Evolutionary conservation across 2,113 vertebrate genomes (phyloP).

Genomic region (Nesogale talazaci): DNA sequence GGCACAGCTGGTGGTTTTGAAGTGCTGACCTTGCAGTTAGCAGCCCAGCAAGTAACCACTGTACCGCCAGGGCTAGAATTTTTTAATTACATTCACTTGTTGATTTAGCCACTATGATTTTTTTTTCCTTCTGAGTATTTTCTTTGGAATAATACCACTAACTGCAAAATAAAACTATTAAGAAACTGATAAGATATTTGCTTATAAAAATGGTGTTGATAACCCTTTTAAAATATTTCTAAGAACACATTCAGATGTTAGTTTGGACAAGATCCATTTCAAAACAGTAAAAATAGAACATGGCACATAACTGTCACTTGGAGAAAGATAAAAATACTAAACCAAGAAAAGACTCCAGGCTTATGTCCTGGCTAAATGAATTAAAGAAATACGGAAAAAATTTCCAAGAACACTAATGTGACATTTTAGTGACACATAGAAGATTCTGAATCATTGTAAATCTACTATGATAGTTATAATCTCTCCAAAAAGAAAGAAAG

Average conservation of each 20-base stretch:
- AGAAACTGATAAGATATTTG: neutral
- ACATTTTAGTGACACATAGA: neutral
- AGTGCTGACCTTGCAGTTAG: too few relatives aligned
- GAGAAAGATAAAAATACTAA: neutral
- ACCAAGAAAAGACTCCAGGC: neutral
- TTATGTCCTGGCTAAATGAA: neutral
- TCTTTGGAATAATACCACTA: neutral
- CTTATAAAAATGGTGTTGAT: neutral
- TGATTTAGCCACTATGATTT: neutral
- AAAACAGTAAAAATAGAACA: neutral
- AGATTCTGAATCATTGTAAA: neutral
- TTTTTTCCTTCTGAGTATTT: neutral
- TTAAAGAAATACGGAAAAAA: neutral
- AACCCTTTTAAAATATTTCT: slow-evolving; percentile 1
- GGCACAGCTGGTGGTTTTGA: too few relatives aligned
- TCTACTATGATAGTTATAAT: neutral
- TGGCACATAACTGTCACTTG: neutral
- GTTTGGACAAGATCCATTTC: neutral
- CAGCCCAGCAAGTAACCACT: too few relatives aligned
- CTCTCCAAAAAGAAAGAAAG: neutral
- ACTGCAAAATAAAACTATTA: slow-evolving; percentile 11
- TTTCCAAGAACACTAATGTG: slow-evolving; percentile 16
- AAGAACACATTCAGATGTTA: neutral
- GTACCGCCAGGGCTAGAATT: neutral
- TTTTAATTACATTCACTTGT: neutral